These are phyloP conservation scores for Sorex araneus DNA, from an alignment of 2,113 vertebrate genomes.

Conservation along the genomic window DNA sequence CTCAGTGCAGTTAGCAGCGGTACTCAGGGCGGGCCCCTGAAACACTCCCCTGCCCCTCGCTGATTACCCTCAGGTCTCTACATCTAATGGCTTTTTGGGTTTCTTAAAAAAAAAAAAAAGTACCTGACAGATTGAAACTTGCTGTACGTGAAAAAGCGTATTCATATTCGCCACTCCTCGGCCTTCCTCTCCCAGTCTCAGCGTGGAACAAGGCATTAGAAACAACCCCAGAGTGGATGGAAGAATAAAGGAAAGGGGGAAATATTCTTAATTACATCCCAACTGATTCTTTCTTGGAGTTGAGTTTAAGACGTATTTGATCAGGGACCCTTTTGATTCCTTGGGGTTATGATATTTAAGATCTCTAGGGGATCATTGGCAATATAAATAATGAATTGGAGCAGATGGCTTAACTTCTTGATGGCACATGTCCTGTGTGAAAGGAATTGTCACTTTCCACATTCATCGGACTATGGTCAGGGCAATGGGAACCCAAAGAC, in stretches of 20 bases:
- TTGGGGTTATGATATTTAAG: neutral
- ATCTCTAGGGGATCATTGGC: neutral
- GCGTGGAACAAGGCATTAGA: neutral
- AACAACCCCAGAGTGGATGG: neutral
- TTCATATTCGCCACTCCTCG: neutral
- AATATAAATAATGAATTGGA: neutral
- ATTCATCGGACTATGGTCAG: neutral
- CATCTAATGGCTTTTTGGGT: neutral
- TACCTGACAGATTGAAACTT: neutral
- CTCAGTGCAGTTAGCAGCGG: constrained; percentile 15
- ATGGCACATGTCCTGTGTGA: neutral
- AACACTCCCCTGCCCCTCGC: neutral
- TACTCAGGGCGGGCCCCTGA: neutral
- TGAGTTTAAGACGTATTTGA: neutral
- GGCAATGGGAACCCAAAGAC: neutral
- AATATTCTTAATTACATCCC: neutral
- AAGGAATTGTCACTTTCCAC: neutral
- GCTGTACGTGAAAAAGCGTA: neutral
- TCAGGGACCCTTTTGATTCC: neutral
- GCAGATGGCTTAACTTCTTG: no score
- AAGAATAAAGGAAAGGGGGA: constrained; percentile 1
- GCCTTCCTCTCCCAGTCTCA: neutral
- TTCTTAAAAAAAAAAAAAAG: neutral
- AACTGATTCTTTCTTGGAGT: neutral
- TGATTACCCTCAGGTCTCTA: neutral